phyloP scores from a whole-genome alignment of 2,888 invertebrate species.

The Imbricaverruca yamaguchii region DNA sequence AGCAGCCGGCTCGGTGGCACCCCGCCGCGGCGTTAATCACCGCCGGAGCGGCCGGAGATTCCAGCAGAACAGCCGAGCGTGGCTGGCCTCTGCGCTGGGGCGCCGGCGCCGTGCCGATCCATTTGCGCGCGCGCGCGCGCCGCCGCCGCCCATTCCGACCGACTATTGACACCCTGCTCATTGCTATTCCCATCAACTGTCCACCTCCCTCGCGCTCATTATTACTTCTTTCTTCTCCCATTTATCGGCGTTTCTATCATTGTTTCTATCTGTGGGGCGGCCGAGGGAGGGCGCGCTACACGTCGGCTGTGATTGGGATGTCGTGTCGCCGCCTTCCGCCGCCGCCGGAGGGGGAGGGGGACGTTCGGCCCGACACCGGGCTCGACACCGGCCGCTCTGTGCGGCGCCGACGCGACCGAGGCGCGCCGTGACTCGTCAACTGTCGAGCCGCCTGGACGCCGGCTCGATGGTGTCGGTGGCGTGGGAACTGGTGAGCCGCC shows the following conservation, averaged over 20 bases:
- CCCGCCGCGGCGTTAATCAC: constrained; percentile 8
- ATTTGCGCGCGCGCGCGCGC: background rate
- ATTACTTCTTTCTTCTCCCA: constrained; percentile 20
- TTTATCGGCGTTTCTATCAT: constrained; percentile 21
- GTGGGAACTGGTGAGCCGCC: background rate
- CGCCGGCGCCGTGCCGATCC: too few species aligned
- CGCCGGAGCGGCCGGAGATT: background rate
- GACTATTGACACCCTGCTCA: constrained; percentile 19
- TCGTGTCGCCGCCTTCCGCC: constrained; percentile 14
- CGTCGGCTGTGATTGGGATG: background rate
- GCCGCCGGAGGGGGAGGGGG: background rate
- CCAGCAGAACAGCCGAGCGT: too few species aligned
- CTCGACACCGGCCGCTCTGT: background rate
- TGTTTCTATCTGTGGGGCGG: constrained; percentile 21
- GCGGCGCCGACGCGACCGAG: background rate
- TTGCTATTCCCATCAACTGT: constrained; percentile 21
- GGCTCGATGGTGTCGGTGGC: background rate
- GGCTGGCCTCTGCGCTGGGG: too few species aligned
- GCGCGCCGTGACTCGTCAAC: constrained; percentile 12
- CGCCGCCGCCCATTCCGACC: background rate
- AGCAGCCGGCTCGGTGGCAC: background rate
- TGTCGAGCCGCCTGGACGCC: background rate
- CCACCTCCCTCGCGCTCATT: constrained; percentile 20
- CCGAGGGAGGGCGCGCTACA: background rate
- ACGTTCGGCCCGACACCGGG: background rate